These are phyloP conservation scores for Petrosia ficiformis DNA, from an alignment of 37 sponge, comb jelly and placozoan species.

Conservation along the genomic window DNA sequence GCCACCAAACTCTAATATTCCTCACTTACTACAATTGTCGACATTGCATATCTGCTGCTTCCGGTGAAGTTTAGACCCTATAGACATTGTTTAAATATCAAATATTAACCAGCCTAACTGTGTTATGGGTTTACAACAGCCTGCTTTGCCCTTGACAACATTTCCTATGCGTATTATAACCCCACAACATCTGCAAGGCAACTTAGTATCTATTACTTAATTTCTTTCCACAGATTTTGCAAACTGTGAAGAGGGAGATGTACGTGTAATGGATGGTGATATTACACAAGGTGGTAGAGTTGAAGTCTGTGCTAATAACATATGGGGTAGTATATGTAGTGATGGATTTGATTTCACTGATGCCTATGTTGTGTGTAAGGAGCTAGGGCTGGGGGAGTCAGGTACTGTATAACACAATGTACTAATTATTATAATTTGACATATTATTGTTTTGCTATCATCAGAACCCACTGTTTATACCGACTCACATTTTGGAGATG, in stretches of 20 bases:
- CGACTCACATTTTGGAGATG: conserved; percentile 2
- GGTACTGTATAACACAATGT: background rate
- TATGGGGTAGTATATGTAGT: background rate
- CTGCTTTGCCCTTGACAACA: no score
- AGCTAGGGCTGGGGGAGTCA: background rate
- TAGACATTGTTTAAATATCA: no score
- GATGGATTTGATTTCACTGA: background rate
- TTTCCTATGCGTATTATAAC: no score
- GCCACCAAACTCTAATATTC: no score
- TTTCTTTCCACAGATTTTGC: background rate
- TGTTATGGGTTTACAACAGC: no score
- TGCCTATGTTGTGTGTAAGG: background rate
- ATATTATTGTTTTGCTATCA: background rate
- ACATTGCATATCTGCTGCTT: no score
- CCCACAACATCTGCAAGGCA: no score
- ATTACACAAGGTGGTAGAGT: background rate
- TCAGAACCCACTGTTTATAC: conserved; percentile 1
- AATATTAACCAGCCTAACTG: no score
- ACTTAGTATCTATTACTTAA: background rate
- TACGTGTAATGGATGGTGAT: background rate
- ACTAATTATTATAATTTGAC: background rate
- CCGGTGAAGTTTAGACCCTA: no score
- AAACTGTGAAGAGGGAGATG: background rate
- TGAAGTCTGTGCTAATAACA: background rate
- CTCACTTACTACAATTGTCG: no score